Conservation (phyloP, 1,140 invertebrate genomes). For the Hydropsyche tenuis region DNA sequence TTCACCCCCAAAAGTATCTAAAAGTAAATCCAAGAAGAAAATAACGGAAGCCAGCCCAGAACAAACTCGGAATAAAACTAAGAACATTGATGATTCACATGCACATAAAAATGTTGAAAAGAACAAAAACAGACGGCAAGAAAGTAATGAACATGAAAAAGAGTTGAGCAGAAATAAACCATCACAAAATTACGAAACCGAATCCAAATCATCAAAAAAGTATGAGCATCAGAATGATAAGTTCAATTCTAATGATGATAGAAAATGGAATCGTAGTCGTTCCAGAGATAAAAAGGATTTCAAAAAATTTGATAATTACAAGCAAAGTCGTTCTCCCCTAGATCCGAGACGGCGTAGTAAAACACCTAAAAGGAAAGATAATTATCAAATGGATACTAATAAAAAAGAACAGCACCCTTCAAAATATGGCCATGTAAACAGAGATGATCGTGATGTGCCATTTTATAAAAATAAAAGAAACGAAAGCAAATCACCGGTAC, state of each 20-base stretch:
- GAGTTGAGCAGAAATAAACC: neutral
- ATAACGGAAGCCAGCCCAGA: slow-evolving; percentile 36
- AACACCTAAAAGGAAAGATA: slow-evolving; percentile 39
- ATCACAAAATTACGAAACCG: neutral
- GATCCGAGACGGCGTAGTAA: slow-evolving; percentile 37
- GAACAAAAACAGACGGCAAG: slow-evolving; percentile 43
- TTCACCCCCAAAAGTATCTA: slow-evolving; percentile 44
- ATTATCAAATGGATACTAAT: slow-evolving; percentile 18
- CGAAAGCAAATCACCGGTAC: slow-evolving; percentile 44
- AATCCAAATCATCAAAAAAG: slow-evolving; percentile 39
- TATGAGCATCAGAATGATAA: slow-evolving; percentile 28
- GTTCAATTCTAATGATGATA: slow-evolving; percentile 37
- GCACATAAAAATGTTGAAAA: slow-evolving; percentile 30
- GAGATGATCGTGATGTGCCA: slow-evolving; percentile 36
- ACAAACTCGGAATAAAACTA: slow-evolving; percentile 14
- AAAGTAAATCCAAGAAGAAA: slow-evolving; percentile 46
- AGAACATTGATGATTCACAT: slow-evolving; percentile 28
- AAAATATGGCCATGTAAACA: slow-evolving; percentile 23
- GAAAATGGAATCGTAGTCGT: slow-evolving; percentile 34
- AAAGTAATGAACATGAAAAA: slow-evolving; percentile 20
- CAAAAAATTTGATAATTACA: slow-evolving; percentile 32
- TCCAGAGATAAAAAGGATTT: slow-evolving; percentile 41
- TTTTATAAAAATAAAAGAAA: slow-evolving; percentile 33
- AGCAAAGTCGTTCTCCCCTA: slow-evolving; percentile 38
- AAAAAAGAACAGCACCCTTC: slow-evolving; percentile 24